Evolutionary conservation across 2,888 invertebrate genomes (phyloP).

Genomic region (Spisula solida): DNA sequence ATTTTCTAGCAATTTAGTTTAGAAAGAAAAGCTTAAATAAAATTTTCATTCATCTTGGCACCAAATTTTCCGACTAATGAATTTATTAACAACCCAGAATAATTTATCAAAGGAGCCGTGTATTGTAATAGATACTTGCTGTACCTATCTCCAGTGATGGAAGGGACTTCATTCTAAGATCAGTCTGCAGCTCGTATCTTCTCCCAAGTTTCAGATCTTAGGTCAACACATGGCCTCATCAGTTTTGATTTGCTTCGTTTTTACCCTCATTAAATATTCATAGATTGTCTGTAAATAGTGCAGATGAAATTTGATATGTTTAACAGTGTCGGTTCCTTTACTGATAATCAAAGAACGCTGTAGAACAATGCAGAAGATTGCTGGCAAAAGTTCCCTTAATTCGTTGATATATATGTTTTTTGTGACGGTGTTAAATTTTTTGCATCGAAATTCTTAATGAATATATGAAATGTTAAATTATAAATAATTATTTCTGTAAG

Average conservation of each 20-base stretch:
- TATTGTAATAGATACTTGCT: not conserved
- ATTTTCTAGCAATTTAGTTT: too few species aligned
- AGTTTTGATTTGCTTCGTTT: slow-evolving; percentile 10
- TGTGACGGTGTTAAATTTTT: not conserved
- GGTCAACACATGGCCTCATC: slow-evolving; percentile 27
- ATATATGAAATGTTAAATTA: slow-evolving; percentile 21
- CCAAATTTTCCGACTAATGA: not conserved
- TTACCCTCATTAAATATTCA: slow-evolving; percentile 21
- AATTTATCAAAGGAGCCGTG: not conserved
- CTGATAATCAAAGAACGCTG: not conserved
- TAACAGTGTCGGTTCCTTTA: not conserved
- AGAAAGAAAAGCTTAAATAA: not conserved
- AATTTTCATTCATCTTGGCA: not conserved
- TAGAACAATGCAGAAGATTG: not conserved
- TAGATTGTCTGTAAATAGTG: slow-evolving; percentile 1
- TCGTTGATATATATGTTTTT: slow-evolving; percentile 23
- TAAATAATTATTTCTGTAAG: slow-evolving; percentile 11
- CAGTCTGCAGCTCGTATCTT: slow-evolving; percentile 13
- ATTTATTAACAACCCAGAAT: not conserved
- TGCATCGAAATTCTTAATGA: slow-evolving; percentile 17
- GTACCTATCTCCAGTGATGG: not conserved
- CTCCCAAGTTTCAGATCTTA: not conserved
- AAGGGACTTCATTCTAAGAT: not conserved
- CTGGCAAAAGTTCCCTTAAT: not conserved
- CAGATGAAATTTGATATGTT: slow-evolving; percentile 22